phyloP scores from a whole-genome alignment of 2,797 vertebrate genomes.

The Galago senegalensis region DNA sequence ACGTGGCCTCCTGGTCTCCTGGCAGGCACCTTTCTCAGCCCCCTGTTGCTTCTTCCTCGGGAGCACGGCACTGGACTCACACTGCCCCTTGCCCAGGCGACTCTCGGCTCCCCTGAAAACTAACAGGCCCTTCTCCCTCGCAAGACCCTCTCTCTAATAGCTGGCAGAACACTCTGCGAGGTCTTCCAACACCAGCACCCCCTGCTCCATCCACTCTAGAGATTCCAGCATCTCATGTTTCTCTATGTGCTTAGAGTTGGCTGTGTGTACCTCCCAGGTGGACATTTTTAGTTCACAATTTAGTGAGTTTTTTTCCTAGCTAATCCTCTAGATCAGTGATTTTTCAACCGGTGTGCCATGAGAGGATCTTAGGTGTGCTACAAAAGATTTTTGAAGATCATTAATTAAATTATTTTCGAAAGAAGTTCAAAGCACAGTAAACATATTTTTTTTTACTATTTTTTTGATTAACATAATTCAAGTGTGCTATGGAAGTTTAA shows the following conservation, averaged over 20 bases:
- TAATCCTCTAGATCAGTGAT: background rate
- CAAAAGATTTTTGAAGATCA: too few species aligned
- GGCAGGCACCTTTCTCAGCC: background rate
- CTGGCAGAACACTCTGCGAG: background rate
- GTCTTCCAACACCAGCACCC: background rate
- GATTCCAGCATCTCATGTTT: background rate
- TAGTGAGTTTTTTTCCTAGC: background rate
- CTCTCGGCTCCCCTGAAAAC: background rate
- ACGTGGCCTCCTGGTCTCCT: background rate
- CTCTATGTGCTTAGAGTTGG: background rate
- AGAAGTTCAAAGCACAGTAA: too few species aligned
- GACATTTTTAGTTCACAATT: slow-evolving; percentile 8
- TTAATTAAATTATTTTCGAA: too few species aligned
- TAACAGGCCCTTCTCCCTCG: too few species aligned
- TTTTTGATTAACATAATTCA: too few species aligned
- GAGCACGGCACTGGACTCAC: background rate
- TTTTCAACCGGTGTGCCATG: too few species aligned
- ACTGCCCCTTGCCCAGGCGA: background rate
- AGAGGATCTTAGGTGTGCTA: too few species aligned
- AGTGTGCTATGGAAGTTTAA: too few species aligned
- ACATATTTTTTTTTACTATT: too few species aligned
- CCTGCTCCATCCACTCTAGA: background rate
- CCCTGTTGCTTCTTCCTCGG: background rate
- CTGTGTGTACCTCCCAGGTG: background rate
- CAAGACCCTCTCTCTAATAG: background rate